Evolutionary conservation across 2,888 invertebrate genomes (phyloP).

Genomic region (Chaetoderma sp.): DNA sequence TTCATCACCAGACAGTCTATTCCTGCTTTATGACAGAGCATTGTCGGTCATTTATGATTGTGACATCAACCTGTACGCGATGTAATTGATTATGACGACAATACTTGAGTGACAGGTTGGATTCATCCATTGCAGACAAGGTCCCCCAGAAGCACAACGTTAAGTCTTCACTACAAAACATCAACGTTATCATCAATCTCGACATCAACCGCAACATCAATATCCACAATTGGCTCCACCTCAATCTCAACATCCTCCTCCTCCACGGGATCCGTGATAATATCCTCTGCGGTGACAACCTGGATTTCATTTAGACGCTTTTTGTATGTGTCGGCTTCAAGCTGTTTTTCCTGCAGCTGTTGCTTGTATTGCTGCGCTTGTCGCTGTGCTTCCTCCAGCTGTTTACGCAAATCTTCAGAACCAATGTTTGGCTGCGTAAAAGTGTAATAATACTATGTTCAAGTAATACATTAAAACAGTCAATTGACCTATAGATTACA

Average conservation of each 20-base stretch:
- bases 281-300: neutral
- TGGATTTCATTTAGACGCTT: slow-evolving; percentile 47
- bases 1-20: no score
- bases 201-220: neutral
- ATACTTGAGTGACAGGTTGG: no score
- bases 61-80: no score
- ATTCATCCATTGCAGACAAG: no score
- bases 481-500: neutral
- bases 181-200: neutral
- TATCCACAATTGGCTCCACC: neutral
- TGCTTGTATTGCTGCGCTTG: slow-evolving; percentile 57
- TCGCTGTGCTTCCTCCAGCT: slow-evolving; percentile 54
- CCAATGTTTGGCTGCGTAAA: slow-evolving; percentile 33
- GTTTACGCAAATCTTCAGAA: slow-evolving; percentile 46
- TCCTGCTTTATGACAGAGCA: no score
- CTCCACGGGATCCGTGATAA: neutral
- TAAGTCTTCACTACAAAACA: no score
- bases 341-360: slow-evolving; percentile 55
- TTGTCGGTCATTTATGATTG: no score
- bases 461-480: neutral
- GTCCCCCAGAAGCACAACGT: no score
- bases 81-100: no score
- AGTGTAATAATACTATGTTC: no score
- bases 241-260: neutral
- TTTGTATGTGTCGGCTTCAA: slow-evolving; percentile 57